phyloP scores from a whole-genome alignment of 2,888 invertebrate species.

The Melipona bicolor region DNA sequence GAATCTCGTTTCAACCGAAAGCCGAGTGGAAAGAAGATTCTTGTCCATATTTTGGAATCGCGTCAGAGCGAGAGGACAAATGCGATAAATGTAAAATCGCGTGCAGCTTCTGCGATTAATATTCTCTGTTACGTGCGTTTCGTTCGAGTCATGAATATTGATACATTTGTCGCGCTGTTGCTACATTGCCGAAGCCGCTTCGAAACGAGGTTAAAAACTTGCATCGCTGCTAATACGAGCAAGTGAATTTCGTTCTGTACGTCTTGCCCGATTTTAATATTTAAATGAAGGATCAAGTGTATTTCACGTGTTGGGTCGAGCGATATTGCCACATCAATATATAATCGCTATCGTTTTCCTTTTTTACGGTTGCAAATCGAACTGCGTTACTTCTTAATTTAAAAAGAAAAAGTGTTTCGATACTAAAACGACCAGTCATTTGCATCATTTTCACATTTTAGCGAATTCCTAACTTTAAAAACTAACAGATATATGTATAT shows the following conservation, averaged over 20 bases:
- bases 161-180: not conserved
- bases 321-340: too few species aligned
- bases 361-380: too few species aligned
- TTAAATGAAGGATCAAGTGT: not conserved
- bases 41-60: not conserved
- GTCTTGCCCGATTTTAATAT: not conserved
- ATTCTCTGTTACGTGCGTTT: not conserved
- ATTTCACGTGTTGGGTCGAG: too few species aligned
- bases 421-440: too few species aligned
- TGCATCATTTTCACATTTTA: too few species aligned
- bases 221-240: too few species aligned
- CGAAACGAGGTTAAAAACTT: not conserved
- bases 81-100: not conserved
- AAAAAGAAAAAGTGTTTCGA: too few species aligned
- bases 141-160: conserved; percentile 7
- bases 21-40: too few species aligned
- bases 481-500: too few species aligned
- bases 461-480: too few species aligned
- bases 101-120: conserved; percentile 1
- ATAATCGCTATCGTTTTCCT: too few species aligned
- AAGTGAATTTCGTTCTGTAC: not conserved
- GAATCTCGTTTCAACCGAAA: not conserved
- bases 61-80: not conserved
- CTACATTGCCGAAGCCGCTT: not conserved
- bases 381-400: too few species aligned